phyloP scores from a whole-genome alignment of 2,113 vertebrate genomes.

The Gopherus flavomarginatus region DNA sequence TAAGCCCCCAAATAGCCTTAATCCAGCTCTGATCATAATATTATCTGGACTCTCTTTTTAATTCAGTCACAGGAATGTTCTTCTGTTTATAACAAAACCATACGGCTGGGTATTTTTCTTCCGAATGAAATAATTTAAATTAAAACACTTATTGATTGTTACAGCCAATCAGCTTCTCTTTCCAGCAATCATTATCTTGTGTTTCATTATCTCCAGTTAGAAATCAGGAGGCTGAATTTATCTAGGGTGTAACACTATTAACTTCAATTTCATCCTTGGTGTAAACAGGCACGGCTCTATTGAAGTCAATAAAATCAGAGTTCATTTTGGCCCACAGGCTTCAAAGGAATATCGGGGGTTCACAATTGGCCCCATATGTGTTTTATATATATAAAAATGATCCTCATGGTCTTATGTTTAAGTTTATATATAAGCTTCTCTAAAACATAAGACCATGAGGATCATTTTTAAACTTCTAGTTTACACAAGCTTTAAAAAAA shows the following conservation, averaged over 20 bases:
- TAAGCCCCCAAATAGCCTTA: not conserved
- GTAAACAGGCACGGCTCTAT: not conserved
- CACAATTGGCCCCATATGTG: not conserved
- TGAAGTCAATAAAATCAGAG: not conserved
- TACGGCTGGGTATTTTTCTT: not conserved
- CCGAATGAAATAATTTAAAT: not conserved
- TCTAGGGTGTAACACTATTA: not conserved
- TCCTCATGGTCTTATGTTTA: too few species aligned
- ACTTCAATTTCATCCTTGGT: not conserved
- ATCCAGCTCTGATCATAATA: not conserved
- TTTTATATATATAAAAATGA: not conserved
- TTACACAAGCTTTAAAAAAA: not conserved
- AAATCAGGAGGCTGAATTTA: not conserved
- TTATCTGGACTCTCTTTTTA: not conserved
- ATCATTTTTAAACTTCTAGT: not conserved
- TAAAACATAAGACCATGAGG: not conserved
- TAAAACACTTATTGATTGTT: not conserved
- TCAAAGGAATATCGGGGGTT: not conserved
- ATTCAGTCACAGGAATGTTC: not conserved
- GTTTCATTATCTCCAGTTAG: not conserved
- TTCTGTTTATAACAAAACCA: not conserved
- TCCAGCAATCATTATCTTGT: not conserved
- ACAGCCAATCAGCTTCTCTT: not conserved
- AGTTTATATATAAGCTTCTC: not conserved
- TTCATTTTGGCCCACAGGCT: not conserved